Base-by-base conservation (phyloP, 2,888 invertebrate genomes). In the Macaria liturata region DNA sequence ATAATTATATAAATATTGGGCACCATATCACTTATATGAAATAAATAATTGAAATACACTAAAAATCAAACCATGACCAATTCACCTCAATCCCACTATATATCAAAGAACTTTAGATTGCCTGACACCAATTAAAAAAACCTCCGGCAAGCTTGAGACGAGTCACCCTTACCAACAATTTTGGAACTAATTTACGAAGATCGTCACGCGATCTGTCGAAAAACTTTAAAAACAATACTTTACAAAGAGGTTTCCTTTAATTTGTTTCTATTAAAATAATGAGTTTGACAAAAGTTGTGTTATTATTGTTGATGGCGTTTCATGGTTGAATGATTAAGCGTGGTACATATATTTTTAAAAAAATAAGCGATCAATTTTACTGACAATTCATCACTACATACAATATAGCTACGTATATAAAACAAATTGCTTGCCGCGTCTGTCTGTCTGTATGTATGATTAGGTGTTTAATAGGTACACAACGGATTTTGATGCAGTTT, bases 121-220 rank as follows among this genome's bases (percentile, higher is more conserved):
- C 88, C 87, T 85, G 87, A 86, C 74, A 67, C 62, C 80, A 83
- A 86, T 85, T 83, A 66, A 75, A 68, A 69, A 71, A 71, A 70
- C 70, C 74, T 71, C 74, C 34, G 59, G 65, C 74, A 75, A 81
- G 84, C 76, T 79, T 80, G 77, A 61, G 65, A 66, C 65, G 59
- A 68, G 61, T 70, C 66, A 76, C 83, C 83, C 84, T 83, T 82
- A 60, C 49, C 49, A 76, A 79, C 80, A 80, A 84, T 85, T 85
- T 83, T 70, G 67, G 68, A 76, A 79, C 83, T 84, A 87, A 87
- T 88, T 87, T 81, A 71, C 70, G 66, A 71, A 9, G 69, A 72
- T 76, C 66, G 78, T 77, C 89, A 89, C 86, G 89, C 89, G 80
- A 89, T 80, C 54, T 59, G 59, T 62, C 61, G 55, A 49, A 61